A percentile compares a stretch with the other conserved stretches of the same genome.
phyloP scores from a whole-genome alignment of 2,888 invertebrate species.

The Temnothorax ravouxi region DNA sequence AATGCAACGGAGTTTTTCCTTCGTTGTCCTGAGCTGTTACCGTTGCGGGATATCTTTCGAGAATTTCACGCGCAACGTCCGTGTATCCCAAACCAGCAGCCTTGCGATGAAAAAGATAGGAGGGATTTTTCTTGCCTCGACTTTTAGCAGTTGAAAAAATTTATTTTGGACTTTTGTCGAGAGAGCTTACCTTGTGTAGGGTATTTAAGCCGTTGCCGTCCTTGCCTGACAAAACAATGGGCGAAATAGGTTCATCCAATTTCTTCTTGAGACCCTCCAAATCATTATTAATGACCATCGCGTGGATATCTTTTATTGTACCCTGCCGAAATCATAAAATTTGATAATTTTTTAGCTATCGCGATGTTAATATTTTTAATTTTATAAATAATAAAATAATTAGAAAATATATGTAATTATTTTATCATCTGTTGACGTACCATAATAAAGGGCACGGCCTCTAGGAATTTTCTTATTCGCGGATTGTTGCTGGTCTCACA shows the following conservation, averaged over 20 bases:
- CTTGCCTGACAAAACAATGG: conserved; percentile 91
- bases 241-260: conserved; percentile 90
- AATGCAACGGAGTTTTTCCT: conserved; percentile 95
- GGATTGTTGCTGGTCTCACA: conserved; percentile 95
- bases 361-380: neutral
- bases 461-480: conserved; percentile 94
- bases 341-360: neutral
- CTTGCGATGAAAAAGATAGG: conserved; percentile 83
- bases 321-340: conserved; percentile 87
- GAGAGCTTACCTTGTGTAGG: conserved; percentile 91
- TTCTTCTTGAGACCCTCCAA: conserved; percentile 90
- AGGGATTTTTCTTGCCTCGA: neutral
- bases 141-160: neutral
- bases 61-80: conserved; percentile 91
- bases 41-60: conserved; percentile 90
- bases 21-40: conserved; percentile 92
- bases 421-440: conserved; percentile 86
- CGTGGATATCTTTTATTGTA: conserved; percentile 93
- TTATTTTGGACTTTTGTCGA: neutral
- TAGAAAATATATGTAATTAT: neutral
- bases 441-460: conserved; percentile 98
- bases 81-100: conserved; percentile 94
- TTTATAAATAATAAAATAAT: conserved; percentile 15
- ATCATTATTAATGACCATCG: conserved; percentile 92
- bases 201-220: conserved; percentile 94